Evolutionary conservation across 2,113 vertebrate genomes (phyloP), one percentile per base, ranked within the genome.

Genomic region (Psammodynastes pulverulentus): DNA sequence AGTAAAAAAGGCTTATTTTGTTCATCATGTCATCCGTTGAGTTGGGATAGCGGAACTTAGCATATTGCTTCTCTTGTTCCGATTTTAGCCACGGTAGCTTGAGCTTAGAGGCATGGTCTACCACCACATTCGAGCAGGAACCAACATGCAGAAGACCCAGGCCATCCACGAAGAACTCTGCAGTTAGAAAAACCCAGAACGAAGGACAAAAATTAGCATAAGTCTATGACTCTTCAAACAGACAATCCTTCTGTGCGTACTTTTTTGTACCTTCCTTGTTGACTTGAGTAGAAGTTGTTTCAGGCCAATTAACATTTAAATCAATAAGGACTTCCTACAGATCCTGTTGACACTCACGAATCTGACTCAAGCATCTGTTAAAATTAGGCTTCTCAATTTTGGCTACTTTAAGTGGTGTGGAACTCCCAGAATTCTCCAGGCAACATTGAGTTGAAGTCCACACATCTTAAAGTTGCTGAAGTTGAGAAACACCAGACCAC

Each of bases 151-250:
- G 97, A 72, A 96, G 94, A 46, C 98, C 98, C 86, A 99, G 97
- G 3, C 97, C 98, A 1, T 99, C 99, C 6, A 99, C 96, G 93
- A 99, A 99, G 97, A 99, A 99, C 95, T 99, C 98, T 99, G 95
- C 3, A 49, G 4, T 29, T 29, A 56, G 54, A 43, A 84, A 4
- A 39, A 79, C 43, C n/a, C 24, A 85, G 24, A 21, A 23, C 45
- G 8, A 9, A 23, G 17, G 85, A 17, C 23, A 53, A 67, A 17
- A 29, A 53, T 21, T 5, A 58, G 17, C 10, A 58, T 19, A 56
- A 3, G 53, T 26, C 21, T 62, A 17, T 4, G 4, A 0, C 84
- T 52, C 48, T 84, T 43, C 17, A 19, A 19, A 23, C 34, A 79
- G 34, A 79, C 21, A n/a, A 23, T 19, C 29, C 29, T 87, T 48